Base-by-base conservation (phyloP, 1,140 invertebrate species). In the Drosophila yakuba region DNA sequence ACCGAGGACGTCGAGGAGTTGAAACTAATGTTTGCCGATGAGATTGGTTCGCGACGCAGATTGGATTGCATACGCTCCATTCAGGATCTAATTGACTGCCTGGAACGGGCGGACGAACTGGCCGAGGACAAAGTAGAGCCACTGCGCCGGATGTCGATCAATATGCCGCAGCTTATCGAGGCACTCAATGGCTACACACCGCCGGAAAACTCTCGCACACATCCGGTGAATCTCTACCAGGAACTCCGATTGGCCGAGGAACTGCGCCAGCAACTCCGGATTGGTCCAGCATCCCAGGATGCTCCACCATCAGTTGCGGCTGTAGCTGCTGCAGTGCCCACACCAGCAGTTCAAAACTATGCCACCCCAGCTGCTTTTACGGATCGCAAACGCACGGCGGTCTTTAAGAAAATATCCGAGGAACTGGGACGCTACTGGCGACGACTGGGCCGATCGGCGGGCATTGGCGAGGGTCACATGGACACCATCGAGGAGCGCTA, bases 341-440 rank as follows among this genome's bases (percentile, higher is more conserved):
- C 43, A 25, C 8, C 48, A 11, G 25, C 28, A 15, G 5, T 35
- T 28, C 76, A 84, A 36, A 78, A 78, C 36, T 78, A 69, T 41
- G 52, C 68, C 1, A 74, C 54, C 5, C 35, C 59, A 8, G 64
- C 50, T n/a, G 67, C 51, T 2, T 78, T 89, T 12, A 80, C 80
- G 11, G 74, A 80, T 6, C 39, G 69, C 25, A 92, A 92, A 35
- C 82, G 91, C 0, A 15, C 57, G 0, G 89, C 82, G 1, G 60
- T 92, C 2, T 91, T 72, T 23, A 86, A 82, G 17, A 67, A 83
- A 47, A 59, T 93, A 6, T 76, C 85, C 0, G 74, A 91, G 58
- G 86, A 92, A 62, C 61, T 94, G 20, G 94, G 94, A 6, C 91
- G 83, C n/a, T 86, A 90, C 47, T 94, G 94, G 94, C 92, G 92